Evolutionary conservation across 2,888 invertebrate species (phyloP).

Genomic region (Heterodera filipjevi): DNA sequence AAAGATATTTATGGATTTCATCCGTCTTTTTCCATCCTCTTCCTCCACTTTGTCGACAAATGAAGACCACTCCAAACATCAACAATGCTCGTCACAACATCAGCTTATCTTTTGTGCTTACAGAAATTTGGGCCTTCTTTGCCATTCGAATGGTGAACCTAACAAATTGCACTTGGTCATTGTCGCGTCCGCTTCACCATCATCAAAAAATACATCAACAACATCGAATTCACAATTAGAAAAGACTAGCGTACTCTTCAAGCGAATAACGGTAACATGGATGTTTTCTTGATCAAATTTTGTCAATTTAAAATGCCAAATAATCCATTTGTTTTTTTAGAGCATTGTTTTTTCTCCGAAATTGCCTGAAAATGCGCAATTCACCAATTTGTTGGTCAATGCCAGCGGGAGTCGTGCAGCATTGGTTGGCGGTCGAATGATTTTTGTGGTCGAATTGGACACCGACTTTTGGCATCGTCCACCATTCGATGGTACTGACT

Average conservation of each 20-base stretch:
- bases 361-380: constrained; percentile 6
- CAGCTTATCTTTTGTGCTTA: constrained; percentile 12
- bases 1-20: constrained; percentile 12
- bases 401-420: constrained; percentile 8
- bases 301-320: background rate
- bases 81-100: background rate
- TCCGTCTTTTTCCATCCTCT: constrained; percentile 14
- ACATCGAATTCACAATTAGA: too few species aligned
- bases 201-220: background rate
- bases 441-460: constrained; percentile 27
- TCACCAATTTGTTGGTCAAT: constrained; percentile 17
- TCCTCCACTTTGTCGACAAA: background rate
- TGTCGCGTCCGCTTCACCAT: background rate
- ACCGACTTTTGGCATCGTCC: constrained; percentile 20
- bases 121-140: constrained; percentile 9
- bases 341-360: constrained; percentile 3
- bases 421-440: constrained; percentile 17
- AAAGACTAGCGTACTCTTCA: background rate
- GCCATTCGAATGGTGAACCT: constrained; percentile 13
- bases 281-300: background rate
- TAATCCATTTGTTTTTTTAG: background rate
- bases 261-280: constrained; percentile 11
- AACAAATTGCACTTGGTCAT: constrained; percentile 16
- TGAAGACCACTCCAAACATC: background rate
- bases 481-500: constrained; percentile 8